Base-by-base conservation (phyloP, 2,797 vertebrate species). In the Rhinella marina region DNA sequence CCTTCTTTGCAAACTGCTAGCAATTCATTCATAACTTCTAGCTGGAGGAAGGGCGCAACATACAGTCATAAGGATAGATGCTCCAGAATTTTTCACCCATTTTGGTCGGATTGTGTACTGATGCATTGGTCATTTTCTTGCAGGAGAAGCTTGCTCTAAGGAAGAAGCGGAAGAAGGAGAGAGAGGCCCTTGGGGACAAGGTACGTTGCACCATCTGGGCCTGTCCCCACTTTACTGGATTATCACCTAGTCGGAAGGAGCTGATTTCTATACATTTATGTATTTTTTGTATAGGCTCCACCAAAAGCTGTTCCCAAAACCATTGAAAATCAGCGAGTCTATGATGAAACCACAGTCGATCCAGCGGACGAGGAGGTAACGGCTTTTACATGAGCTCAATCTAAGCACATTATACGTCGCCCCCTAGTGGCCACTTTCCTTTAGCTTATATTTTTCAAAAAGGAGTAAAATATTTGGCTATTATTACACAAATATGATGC, bases 231-330 rank as follows among this genome's bases (percentile, higher is more conserved):
- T 41, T 41, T 6, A 41, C 41, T 41, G 41, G 41, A 21, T 1
- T n/a, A 9, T 4, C 7, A 23, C 23, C 21, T n/a, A 23, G 19
- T n/a, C 52, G 6, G 52, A 13, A 14, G 57, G n/a, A 13, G n/a
- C 11, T 41, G 29, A 32, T 70, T 29, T 80, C 0, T 56, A 13
- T 32, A n/a, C 6, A 66, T 17, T 14, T 54, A 10, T 82, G 13
- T 41, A 14, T 0, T 41, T 79, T 90, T 80, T 70, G 1, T 80
- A 17, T 32, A 99, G 98, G 98, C 98, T 11, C 98, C 98, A 32
- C 98, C 98, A 82, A 99, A 99, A 92, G 92, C 97, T 19, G 56
- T 98, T 90, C 98, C 98, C 16, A 99, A 99, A 93, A 99, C 98
- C 0, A 99, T 99, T 92, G 98, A 99, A 92, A 99, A 99, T 92